Base-by-base conservation (phyloP, 23 tunicate genomes). In the Ascidia mentula region DNA sequence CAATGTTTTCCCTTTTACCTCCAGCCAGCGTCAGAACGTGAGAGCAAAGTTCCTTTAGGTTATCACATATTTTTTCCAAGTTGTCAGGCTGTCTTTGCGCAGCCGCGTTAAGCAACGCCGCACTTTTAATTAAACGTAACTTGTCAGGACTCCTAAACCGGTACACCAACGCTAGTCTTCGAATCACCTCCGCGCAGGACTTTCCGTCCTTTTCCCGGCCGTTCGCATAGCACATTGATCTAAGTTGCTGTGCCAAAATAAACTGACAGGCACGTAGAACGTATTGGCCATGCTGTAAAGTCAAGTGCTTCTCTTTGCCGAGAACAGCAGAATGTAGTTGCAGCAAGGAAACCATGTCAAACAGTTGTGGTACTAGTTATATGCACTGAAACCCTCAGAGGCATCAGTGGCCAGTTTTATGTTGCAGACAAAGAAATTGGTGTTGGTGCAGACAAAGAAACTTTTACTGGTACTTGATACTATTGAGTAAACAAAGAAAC, bases 31-130 rank as follows among this genome's bases (percentile, higher is more conserved):
- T 73, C 32, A 82, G 5, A 73, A 73, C 75, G 24, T 26, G 40
- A 6, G 86, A 42, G 69, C 86, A 82, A 15, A 82, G 79, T 20
- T 35, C 59, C 34, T 53, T 60, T 12, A 82, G 72, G 73, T 82
- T 77, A 5, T 73, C 36, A 33, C 53, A 32, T 34, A 82, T 37
- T 35, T 46, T 79, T 22, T 36, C 45, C 1, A 73, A 61, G 40
- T 82, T 73, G 15, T 82, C 79, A 0, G 86, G 79, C 9, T 73
- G 35, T 59, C 86, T 45, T 20, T 40, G 72, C 33, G 73, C 59
- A 1, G 82, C 86, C 28, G 82, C 92, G 39, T 87, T 81, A 1
- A 87, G 39, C 38, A 87, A 84, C 8, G 86, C 92, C 15, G 86
- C 75, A 46, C 87, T 32, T 60, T 81, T 77, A 5, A 81, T 81